A percentile compares a stretch with the other conserved stretches of the same genome.
These are phyloP conservation scores for Nothocercus julius DNA, from an alignment of 2,113 vertebrate genomes.

Conservation along the genomic window DNA sequence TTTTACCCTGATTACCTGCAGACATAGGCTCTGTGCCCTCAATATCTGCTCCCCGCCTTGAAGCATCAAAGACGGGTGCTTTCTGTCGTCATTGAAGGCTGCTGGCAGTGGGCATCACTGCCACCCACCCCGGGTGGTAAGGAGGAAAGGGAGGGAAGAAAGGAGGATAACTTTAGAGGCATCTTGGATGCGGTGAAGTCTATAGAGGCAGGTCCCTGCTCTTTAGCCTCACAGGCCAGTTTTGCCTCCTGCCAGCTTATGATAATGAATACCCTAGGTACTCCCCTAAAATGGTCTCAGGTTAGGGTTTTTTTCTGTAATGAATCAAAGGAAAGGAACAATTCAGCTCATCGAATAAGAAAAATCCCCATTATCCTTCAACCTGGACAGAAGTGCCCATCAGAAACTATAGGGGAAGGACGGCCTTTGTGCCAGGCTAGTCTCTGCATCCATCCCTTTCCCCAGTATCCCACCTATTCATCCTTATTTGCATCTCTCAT, in stretches of 20 bases:
- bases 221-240: neutral
- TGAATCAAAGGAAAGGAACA: neutral
- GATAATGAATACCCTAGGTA: neutral
- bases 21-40: neutral
- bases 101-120: neutral
- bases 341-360: neutral
- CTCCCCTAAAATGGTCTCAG: fast-evolving
- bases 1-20: neutral
- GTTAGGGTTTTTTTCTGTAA: neutral
- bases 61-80: neutral
- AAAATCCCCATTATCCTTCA: neutral
- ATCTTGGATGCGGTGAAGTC: neutral
- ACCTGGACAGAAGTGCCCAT: neutral
- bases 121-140: neutral
- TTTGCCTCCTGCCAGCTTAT: neutral
- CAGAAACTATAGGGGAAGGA: neutral
- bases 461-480: neutral
- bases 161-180: neutral
- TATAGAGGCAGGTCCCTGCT: neutral
- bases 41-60: neutral
- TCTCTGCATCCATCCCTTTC: neutral
- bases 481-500: neutral
- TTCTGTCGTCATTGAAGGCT: neutral
- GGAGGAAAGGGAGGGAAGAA: neutral
- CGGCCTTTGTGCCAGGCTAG: neutral